Evolutionary conservation across 2,113 vertebrate genomes (phyloP), one percentile per base, ranked within the genome.

Genomic region (Sylvietta virens): DNA sequence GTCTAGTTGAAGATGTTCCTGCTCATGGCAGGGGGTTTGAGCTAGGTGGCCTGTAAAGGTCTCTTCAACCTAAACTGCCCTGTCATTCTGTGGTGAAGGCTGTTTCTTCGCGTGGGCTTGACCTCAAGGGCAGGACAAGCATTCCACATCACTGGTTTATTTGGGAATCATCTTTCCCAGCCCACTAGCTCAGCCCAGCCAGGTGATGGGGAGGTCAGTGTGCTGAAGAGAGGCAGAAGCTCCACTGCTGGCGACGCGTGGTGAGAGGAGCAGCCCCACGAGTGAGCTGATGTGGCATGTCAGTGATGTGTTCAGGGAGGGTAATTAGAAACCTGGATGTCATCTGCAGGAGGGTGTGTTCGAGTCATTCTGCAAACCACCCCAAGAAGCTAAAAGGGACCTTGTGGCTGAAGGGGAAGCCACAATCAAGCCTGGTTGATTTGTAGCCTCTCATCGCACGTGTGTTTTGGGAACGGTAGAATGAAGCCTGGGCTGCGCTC

Each of bases 391-490:
- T 92, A 86, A 93, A 94, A 92, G 51, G 24, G 74, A 51, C 50
- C 39, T 94, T 93, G 87, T 93, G 96, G 90, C 91, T 78, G 79
- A 90, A 83, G 53, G 53, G 42, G 33, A 95, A 95, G 91, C 90
- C 93, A 65, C 84, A 90, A 50, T 33, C 47, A 81, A 85, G 86
- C 45, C 66, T 58, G 44, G 40, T 39, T 57, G 73, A 66, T 82
- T 81, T 57, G 11, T 3, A 33, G 66, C 48, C 88, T 92, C 37
- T 66, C 74, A 44, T 79, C 2, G 18, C 9, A 5, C 10, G 1
- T 48, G 37, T 54, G 22, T 54, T 92, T 81, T 44, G 74, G 61
- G 81, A 56, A 26, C 0, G 7, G 60, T 51, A 70, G 62, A 39
- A 7, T 1, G 24, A 72, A 85, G 71, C 70, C 69, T 50, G 37